A percentile compares a stretch with the other conserved stretches of the same genome.
Evolutionary conservation across 2,888 invertebrate species (phyloP).

Genomic region (Phyllotreta striolata): DNA sequence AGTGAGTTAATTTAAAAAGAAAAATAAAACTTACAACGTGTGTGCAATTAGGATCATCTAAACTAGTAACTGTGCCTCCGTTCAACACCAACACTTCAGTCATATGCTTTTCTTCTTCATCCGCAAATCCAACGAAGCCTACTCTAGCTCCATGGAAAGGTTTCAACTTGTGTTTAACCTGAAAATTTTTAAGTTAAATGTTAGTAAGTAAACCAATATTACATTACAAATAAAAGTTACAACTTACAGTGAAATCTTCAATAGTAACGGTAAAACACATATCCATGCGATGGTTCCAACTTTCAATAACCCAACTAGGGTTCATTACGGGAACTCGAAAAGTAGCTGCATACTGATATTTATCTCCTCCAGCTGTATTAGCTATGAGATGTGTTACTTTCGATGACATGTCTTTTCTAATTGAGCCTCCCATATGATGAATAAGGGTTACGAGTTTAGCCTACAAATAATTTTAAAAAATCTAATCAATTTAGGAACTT

Average conservation of each 20-base stretch:
- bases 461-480: conserved; percentile 63
- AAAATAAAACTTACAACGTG: conserved; percentile 79
- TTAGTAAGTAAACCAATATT: not conserved
- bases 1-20: not conserved
- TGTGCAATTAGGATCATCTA: conserved; percentile 85
- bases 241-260: conserved; percentile 71
- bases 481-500: conserved; percentile 8
- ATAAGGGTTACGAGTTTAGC: conserved; percentile 86
- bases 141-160: conserved; percentile 89
- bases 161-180: conserved; percentile 78
- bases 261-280: conserved; percentile 74
- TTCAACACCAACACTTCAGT: conserved; percentile 86
- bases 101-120: conserved; percentile 92
- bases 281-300: conserved; percentile 84
- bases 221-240: not conserved
- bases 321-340: conserved; percentile 90
- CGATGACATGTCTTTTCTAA: conserved; percentile 87
- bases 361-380: conserved; percentile 86
- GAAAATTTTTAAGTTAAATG: conserved; percentile 36
- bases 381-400: conserved; percentile 95
- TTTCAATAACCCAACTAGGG: conserved; percentile 85
- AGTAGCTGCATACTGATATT: conserved; percentile 92
- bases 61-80: conserved; percentile 79
- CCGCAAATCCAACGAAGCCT: conserved; percentile 89
- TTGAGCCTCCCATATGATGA: conserved; percentile 96